Percentiles rank a stretch among this genome's conserved stretches.
Conservation (phyloP, 1,140 invertebrate species). For the Octopus bimaculoides region DNA sequence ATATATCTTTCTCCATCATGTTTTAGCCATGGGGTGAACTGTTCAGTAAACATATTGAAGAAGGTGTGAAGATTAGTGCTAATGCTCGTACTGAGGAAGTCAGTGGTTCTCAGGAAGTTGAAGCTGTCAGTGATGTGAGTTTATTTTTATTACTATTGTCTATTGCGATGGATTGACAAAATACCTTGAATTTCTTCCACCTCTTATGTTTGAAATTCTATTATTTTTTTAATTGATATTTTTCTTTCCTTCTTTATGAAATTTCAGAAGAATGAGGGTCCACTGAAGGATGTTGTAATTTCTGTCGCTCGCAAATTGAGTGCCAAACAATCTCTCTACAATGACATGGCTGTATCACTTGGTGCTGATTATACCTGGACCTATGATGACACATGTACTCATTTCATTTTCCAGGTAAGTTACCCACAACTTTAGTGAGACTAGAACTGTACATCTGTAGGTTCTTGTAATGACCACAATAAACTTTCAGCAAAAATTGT, state of each 20-base stretch:
- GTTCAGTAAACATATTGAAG: constrained; percentile 32
- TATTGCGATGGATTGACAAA: neutral
- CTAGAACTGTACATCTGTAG: too few species aligned
- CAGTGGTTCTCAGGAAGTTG: neutral
- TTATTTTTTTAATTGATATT: too few species aligned
- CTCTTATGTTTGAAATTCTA: too few species aligned
- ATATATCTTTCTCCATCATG: neutral
- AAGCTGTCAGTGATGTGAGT: neutral
- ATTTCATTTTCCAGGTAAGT: constrained; percentile 57
- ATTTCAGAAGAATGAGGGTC: constrained; percentile 26
- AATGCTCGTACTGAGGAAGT: constrained; percentile 2
- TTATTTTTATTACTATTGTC: neutral
- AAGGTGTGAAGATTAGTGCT: constrained; percentile 27
- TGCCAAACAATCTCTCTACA: constrained; percentile 53
- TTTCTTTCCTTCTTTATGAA: neutral
- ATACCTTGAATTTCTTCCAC: too few species aligned
- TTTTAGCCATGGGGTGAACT: constrained; percentile 44
- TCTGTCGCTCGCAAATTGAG: constrained; percentile 54
- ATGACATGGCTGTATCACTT: constrained; percentile 51
- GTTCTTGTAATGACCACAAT: too few species aligned
- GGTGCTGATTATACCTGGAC: constrained; percentile 59
- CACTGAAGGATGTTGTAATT: constrained; percentile 55
- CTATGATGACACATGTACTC: constrained; percentile 54
- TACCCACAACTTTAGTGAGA: neutral
- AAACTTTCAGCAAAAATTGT: too few species aligned